A percentile compares a stretch with the other conserved stretches of the same genome.
phyloP scores from a whole-genome alignment of 2,888 invertebrate genomes.

The Mycalesis mineus region DNA sequence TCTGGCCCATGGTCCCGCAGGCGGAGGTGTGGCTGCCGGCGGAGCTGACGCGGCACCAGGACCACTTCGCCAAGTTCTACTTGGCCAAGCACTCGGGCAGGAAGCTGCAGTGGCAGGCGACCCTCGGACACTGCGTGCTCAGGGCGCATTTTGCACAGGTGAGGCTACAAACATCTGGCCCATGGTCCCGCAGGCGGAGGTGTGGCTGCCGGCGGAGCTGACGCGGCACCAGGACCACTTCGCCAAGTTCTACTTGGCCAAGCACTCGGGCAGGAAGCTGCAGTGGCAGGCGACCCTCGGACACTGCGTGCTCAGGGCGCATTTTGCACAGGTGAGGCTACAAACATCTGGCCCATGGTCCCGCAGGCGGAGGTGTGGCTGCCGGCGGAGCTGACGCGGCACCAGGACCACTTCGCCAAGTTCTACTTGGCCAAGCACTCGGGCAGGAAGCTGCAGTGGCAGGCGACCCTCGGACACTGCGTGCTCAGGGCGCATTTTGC shows the following conservation, averaged over 20 bases:
- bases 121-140: constrained; percentile 97
- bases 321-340: constrained; percentile 86
- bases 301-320: constrained; percentile 94
- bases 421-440: constrained; percentile 99
- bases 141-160: constrained; percentile 91
- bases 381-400: constrained; percentile 92
- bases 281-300: constrained; percentile 99
- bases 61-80: constrained; percentile 98
- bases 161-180: constrained; percentile 99
- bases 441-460: constrained; percentile 98
- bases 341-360: constrained; percentile 82
- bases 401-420: constrained; percentile 96
- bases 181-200: constrained; percentile 94
- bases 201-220: constrained; percentile 93
- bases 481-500: constrained; percentile 93
- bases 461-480: constrained; percentile 98
- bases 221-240: constrained; percentile 96
- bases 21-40: constrained; percentile 94
- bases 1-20: constrained; percentile 87
- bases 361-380: constrained; percentile 93
- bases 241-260: constrained; percentile 97
- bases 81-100: constrained; percentile 97
- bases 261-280: constrained; percentile 97
- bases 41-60: constrained; percentile 94
- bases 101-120: constrained; percentile 99